A percentile compares a stretch with the other conserved stretches of the same genome.
Conservation (phyloP, 2,797 vertebrate genomes). For the Gastrophryne carolinensis region DNA sequence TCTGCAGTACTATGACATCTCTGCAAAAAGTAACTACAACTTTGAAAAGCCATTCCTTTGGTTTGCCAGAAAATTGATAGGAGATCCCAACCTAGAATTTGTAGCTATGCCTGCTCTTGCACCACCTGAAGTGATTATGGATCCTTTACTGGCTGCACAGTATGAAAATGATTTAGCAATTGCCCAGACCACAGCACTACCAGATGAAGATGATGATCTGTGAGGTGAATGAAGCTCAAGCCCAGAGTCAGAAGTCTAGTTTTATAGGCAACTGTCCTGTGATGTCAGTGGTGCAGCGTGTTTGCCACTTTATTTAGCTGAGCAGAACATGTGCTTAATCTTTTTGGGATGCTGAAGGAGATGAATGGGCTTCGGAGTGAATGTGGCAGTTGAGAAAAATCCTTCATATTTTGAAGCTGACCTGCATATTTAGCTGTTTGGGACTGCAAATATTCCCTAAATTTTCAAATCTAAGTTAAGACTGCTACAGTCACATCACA, state of each 20-base stretch:
- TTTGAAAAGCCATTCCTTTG: slow-evolving; percentile 83
- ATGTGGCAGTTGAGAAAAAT: slow-evolving; percentile 72
- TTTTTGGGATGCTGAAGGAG: slow-evolving; percentile 77
- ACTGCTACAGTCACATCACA: slow-evolving; percentile 75
- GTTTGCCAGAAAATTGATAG: slow-evolving; percentile 78
- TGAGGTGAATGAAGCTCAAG: slow-evolving; percentile 71
- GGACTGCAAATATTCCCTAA: slow-evolving; percentile 71
- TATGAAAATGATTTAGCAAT: slow-evolving; percentile 78
- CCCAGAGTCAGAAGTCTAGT: slow-evolving; percentile 84
- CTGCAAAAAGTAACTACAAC: slow-evolving; percentile 83
- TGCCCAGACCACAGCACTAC: slow-evolving; percentile 78
- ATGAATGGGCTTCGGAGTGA: slow-evolving; percentile 77
- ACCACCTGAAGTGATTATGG: slow-evolving; percentile 79
- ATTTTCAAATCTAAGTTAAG: slow-evolving; percentile 71
- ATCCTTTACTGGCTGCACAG: slow-evolving; percentile 77
- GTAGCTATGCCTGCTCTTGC: slow-evolving; percentile 81
- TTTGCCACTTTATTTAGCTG: slow-evolving; percentile 80
- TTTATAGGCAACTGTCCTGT: slow-evolving; percentile 87
- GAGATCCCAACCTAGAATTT: slow-evolving; percentile 79
- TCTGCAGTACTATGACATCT: slow-evolving; percentile 85
- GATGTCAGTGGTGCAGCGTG: slow-evolving; percentile 78
- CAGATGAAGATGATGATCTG: slow-evolving; percentile 81
- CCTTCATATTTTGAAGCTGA: slow-evolving; percentile 74
- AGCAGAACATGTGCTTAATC: slow-evolving; percentile 78
- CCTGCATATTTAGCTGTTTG: slow-evolving; percentile 76